Evolutionary conservation across 2,888 invertebrate species (phyloP).

Genomic region (Rhimphoctona megacephalus): DNA sequence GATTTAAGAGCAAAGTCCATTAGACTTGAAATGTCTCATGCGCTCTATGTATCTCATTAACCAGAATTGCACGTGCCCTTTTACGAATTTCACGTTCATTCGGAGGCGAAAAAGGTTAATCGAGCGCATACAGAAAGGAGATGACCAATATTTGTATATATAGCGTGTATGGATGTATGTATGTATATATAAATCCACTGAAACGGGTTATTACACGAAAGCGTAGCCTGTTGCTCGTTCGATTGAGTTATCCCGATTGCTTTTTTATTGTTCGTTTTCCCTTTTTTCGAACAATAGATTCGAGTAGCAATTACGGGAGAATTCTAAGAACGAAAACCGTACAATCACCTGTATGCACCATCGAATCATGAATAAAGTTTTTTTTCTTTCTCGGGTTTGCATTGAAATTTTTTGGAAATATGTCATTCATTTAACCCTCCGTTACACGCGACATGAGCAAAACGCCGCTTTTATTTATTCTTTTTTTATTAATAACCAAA

Average conservation of each 20-base stretch:
- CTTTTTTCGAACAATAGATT: conserved; percentile 7
- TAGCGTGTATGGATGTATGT: not conserved
- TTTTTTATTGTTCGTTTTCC: not conserved
- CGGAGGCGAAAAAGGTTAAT: conserved; percentile 12
- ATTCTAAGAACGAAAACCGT: not conserved
- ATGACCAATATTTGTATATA: not conserved
- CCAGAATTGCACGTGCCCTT: not conserved
- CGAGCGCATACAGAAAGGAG: conserved; percentile 1
- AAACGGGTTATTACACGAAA: conserved; percentile 23
- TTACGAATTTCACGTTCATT: conserved; percentile 5
- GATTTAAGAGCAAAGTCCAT: not conserved
- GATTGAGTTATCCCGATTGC: conserved; percentile 16
- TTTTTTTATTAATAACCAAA: too few species aligned
- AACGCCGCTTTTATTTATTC: too few species aligned
- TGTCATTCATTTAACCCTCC: not conserved
- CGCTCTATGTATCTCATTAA: not conserved
- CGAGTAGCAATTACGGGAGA: not conserved
- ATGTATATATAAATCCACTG: not conserved
- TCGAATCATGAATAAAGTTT: not conserved
- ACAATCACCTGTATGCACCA: not conserved
- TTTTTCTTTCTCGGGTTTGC: not conserved
- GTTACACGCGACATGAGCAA: too few species aligned
- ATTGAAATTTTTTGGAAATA: not conserved
- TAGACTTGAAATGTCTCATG: not conserved
- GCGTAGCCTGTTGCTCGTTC: conserved; percentile 12